Percentiles rank a stretch among this genome's conserved stretches.
Conservation (phyloP, 2,113 vertebrate genomes). For the Sturnus vulgaris region DNA sequence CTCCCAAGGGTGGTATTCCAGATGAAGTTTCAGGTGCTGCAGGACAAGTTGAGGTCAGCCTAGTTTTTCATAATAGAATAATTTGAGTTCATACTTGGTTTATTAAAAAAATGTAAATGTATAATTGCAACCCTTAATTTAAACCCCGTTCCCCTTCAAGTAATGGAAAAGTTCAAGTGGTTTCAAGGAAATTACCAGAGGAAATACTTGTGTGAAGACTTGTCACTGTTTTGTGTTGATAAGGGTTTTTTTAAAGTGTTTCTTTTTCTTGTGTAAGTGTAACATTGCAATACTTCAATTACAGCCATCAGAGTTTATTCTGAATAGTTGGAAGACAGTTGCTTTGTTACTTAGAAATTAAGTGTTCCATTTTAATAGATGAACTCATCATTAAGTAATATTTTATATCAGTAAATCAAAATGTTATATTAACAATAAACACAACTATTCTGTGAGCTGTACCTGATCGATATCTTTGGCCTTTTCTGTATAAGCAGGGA, state of each 20-base stretch:
- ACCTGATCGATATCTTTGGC: background rate
- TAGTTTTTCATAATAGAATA: background rate
- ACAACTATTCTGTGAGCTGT: background rate
- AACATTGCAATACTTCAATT: background rate
- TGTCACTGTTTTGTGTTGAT: background rate
- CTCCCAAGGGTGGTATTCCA: background rate
- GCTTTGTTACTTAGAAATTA: background rate
- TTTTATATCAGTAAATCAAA: background rate
- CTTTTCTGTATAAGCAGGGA: background rate
- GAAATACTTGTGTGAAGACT: background rate
- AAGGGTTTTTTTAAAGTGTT: rapidly evolving
- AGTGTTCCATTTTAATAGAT: background rate
- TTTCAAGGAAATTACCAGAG: background rate
- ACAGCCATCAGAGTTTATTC: background rate
- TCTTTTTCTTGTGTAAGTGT: background rate
- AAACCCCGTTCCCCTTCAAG: background rate
- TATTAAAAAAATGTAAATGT: background rate
- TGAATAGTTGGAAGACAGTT: background rate
- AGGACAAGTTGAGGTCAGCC: background rate
- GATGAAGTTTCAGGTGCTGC: background rate
- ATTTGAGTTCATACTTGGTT: background rate
- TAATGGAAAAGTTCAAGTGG: background rate
- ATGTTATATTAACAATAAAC: background rate
- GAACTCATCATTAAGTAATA: background rate
- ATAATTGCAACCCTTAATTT: background rate